These are phyloP conservation scores for Tamias sibiricus DNA, from an alignment of 2,113 vertebrate genomes.

Conservation along the genomic window DNA sequence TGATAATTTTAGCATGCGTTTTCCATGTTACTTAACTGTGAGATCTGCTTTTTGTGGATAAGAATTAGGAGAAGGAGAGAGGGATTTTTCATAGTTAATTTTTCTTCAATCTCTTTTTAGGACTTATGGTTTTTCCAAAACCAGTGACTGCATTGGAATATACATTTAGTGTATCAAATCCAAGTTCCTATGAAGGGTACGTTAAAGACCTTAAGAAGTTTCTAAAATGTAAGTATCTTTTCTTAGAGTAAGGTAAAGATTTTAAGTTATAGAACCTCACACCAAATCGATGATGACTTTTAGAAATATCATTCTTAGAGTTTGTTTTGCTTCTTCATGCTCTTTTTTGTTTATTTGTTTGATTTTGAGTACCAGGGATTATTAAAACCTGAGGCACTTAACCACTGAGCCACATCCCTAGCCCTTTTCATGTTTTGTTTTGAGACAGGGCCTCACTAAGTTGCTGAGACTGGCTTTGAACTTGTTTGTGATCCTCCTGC, in stretches of 20 bases:
- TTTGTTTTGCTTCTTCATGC: neutral
- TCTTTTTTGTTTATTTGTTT: neutral
- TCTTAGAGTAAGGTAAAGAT: constrained; percentile 25
- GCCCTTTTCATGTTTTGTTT: too few species aligned
- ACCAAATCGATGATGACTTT: neutral
- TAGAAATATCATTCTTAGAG: neutral
- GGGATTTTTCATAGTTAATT: constrained; percentile 54
- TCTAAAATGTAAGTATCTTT: constrained; percentile 90
- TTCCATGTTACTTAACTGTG: constrained; percentile 33
- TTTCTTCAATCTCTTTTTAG: constrained; percentile 84
- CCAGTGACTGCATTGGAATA: constrained; percentile 90
- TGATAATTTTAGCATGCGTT: constrained; percentile 12
- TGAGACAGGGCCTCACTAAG: neutral
- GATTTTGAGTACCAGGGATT: neutral
- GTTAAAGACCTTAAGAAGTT: constrained; percentile 89
- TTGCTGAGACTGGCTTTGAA: neutral
- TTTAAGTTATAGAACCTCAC: neutral
- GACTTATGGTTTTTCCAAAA: constrained; percentile 95
- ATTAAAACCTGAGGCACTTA: neutral
- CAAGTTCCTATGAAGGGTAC: constrained; percentile 86
- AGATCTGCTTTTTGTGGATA: neutral
- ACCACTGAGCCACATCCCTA: neutral
- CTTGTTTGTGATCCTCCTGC: neutral
- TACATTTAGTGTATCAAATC: constrained; percentile 87
- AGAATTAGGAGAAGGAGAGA: neutral